These are phyloP conservation scores for Pycnomerus fuliginosus DNA, from an alignment of 2,888 invertebrate genomes.

Conservation along the genomic window DNA sequence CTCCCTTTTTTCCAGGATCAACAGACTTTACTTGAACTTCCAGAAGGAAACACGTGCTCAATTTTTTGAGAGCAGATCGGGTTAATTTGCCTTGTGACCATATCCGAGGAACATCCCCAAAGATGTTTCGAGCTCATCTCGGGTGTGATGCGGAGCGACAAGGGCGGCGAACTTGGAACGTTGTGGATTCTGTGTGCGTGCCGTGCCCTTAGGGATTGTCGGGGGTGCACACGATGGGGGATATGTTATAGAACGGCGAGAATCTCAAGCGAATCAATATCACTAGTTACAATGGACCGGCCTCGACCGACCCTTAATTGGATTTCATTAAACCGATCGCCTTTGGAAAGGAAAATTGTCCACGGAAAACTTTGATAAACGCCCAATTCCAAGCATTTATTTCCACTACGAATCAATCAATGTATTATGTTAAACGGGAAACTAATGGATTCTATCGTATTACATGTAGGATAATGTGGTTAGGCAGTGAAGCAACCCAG, in stretches of 20 bases:
- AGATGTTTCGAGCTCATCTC: too few species aligned
- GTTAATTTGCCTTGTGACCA: too few species aligned
- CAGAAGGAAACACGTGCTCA: too few species aligned
- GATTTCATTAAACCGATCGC: slow-evolving; percentile 32
- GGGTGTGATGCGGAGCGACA: too few species aligned
- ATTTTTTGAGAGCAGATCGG: too few species aligned
- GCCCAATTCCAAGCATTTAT: slow-evolving; percentile 3
- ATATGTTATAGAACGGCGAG: slow-evolving; percentile 26
- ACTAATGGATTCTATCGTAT: slow-evolving; percentile 16
- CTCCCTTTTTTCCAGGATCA: too few species aligned
- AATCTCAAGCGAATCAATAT: slow-evolving; percentile 33
- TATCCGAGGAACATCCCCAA: too few species aligned
- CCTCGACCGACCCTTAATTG: slow-evolving; percentile 29
- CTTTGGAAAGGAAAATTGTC: slow-evolving; percentile 30
- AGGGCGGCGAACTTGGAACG: slow-evolving; percentile 16
- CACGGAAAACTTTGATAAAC: slow-evolving; percentile 20
- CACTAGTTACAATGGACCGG: slow-evolving; percentile 33
- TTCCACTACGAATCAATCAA: slow-evolving; percentile 6
- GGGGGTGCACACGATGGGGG: slow-evolving; percentile 25
- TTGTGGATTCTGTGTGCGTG: slow-evolving; percentile 35
- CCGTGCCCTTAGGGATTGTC: slow-evolving; percentile 27
- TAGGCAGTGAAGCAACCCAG: slow-evolving; percentile 1
- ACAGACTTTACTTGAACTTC: too few species aligned
- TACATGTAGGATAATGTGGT: slow-evolving; percentile 9
- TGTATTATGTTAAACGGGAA: slow-evolving; percentile 7